phyloP scores from a whole-genome alignment of 2,888 invertebrate species.

The Apodemia duryi region DNA sequence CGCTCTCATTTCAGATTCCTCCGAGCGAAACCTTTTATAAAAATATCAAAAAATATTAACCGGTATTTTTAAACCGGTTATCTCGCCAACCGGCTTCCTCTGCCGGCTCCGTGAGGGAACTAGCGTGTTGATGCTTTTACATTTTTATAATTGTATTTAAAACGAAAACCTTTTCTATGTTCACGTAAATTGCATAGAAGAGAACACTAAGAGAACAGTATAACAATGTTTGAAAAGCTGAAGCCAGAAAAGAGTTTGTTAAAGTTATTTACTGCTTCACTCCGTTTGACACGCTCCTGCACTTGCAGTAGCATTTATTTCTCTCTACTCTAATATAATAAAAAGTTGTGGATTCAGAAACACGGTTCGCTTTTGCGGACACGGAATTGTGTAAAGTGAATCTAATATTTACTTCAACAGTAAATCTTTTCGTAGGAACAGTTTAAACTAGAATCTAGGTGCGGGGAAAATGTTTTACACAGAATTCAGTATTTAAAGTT shows the following conservation, averaged over 20 bases:
- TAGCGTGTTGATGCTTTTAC: no score
- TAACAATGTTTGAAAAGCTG: neutral
- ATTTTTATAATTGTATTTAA: no score
- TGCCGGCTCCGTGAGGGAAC: no score
- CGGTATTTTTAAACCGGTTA: no score
- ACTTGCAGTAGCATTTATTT: neutral
- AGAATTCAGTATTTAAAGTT: neutral
- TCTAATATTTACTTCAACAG: conserved; percentile 26
- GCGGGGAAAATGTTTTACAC: neutral
- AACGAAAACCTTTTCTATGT: no score
- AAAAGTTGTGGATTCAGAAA: conserved; percentile 1
- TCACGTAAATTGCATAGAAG: neutral
- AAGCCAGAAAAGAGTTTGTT: neutral
- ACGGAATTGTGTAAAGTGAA: conserved; percentile 29
- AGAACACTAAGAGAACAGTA: neutral
- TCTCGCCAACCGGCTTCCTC: no score
- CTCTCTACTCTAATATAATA: neutral
- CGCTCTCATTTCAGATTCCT: no score
- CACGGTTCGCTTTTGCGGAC: conserved; percentile 21
- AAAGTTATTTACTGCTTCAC: neutral
- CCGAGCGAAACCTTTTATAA: no score
- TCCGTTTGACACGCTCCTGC: neutral
- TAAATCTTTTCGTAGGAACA: conserved; percentile 25
- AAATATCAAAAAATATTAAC: no score
- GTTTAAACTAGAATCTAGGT: conserved; percentile 16